These are phyloP conservation scores for Sarcophaga rosellei DNA, from an alignment of 2,888 invertebrate species.

Conservation along the genomic window DNA sequence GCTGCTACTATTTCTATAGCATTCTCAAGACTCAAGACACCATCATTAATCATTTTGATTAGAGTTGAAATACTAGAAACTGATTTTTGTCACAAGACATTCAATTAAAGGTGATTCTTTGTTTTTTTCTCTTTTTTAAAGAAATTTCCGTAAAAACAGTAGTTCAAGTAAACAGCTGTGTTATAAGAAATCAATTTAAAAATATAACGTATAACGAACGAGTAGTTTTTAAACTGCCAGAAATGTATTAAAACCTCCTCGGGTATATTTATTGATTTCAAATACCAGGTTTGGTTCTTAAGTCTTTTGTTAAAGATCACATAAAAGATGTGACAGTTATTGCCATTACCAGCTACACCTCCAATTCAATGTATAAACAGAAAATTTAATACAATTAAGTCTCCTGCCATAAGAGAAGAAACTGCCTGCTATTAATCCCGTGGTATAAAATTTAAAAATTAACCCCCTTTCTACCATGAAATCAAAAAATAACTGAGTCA, in stretches of 20 bases:
- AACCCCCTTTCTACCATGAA: slow-evolving; percentile 36
- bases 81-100: neutral
- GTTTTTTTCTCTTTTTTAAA: slow-evolving; percentile 20
- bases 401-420: neutral
- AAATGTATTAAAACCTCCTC: too few species aligned
- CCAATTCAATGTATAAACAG: neutral
- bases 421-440: neutral
- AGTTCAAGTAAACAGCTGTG: neutral
- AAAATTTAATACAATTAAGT: neutral
- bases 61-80: neutral
- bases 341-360: slow-evolving; percentile 45
- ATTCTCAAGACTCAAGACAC: neutral
- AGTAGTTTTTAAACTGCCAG: too few species aligned
- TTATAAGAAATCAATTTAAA: neutral
- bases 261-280: too few species aligned
- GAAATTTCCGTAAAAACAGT: neutral
- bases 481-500: slow-evolving; percentile 5
- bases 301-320: neutral
- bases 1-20: too few species aligned
- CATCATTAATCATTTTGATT: neutral
- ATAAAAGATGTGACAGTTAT: slow-evolving; percentile 41
- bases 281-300: too few species aligned
- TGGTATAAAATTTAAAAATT: slow-evolving; percentile 28
- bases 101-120: slow-evolving; percentile 38
- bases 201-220: too few species aligned